A percentile compares a stretch with the other conserved stretches of the same genome.
Evolutionary conservation across 2,113 vertebrate genomes (phyloP).

Genomic region (Phyllopteryx taeniolatus): DNA sequence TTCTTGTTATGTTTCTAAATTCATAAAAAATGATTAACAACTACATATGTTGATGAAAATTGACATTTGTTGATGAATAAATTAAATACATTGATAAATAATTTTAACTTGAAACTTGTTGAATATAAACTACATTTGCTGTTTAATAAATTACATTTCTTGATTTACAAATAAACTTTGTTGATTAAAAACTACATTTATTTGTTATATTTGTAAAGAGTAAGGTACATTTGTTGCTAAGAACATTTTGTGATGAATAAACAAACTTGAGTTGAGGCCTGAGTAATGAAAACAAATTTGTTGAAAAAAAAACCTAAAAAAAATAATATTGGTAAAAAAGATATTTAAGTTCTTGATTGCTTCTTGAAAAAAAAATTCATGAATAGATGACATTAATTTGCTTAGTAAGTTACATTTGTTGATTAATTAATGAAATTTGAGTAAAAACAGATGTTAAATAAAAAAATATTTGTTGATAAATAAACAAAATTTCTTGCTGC

Average conservation of each 20-base stretch:
- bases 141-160: background rate
- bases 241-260: too few relatives aligned
- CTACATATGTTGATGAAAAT: too few relatives aligned
- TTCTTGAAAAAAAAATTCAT: background rate
- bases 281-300: too few relatives aligned
- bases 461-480: background rate
- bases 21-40: too few relatives aligned
- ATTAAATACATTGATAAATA: too few relatives aligned
- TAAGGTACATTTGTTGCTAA: too few relatives aligned
- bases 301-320: too few relatives aligned
- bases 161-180: background rate
- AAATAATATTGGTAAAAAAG: background rate
- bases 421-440: background rate
- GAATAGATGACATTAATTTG: background rate
- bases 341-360: background rate
- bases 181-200: background rate
- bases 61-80: too few relatives aligned
- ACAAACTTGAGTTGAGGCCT: too few relatives aligned
- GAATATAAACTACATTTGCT: background rate
- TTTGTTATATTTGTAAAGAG: too few relatives aligned
- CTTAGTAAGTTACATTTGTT: background rate
- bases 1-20: background rate
- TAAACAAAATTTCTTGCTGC: too few relatives aligned
- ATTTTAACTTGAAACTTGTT: background rate
- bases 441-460: background rate